These are phyloP conservation scores for Sparus aurata DNA, from an alignment of 2,797 vertebrate species.

Conservation along the genomic window DNA sequence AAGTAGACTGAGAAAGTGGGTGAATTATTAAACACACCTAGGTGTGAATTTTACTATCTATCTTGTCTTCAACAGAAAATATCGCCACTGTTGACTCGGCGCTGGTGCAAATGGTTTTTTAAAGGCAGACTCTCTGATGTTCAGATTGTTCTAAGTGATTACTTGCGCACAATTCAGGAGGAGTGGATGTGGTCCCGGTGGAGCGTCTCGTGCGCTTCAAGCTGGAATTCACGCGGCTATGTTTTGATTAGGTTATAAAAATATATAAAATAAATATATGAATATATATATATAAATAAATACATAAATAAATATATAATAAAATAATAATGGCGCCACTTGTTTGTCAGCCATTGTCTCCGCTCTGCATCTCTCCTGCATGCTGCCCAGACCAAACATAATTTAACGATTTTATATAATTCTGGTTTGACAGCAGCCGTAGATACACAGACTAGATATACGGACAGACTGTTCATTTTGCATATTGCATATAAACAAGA, in stretches of 20 bases:
- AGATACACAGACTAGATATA: constrained; percentile 66
- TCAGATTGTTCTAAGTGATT: constrained; percentile 50
- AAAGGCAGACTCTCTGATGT: constrained; percentile 24
- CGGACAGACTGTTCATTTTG: constrained; percentile 76
- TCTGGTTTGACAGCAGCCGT: constrained; percentile 49
- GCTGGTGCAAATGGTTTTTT: constrained; percentile 51
- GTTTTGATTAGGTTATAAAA: constrained; percentile 29
- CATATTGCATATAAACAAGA: constrained; percentile 93
- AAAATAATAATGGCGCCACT: constrained; percentile 40
- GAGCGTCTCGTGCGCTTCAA: neutral
- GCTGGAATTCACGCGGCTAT: constrained; percentile 16
- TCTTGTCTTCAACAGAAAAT: constrained; percentile 38
- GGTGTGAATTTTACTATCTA: constrained; percentile 43
- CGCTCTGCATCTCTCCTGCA: constrained; percentile 47
- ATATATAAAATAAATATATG: constrained; percentile 23
- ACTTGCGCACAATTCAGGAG: constrained; percentile 16
- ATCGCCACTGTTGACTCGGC: constrained; percentile 3
- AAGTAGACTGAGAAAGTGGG: constrained; percentile 10
- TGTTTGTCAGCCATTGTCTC: constrained; percentile 67
- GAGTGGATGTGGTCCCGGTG: neutral
- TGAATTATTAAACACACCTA: constrained; percentile 58
- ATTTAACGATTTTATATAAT: constrained; percentile 64
- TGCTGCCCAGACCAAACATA: constrained; percentile 52
- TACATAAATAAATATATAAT: constrained; percentile 25
- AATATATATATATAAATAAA: constrained; percentile 19